Percentiles rank a stretch among this genome's conserved stretches.
phyloP scores from a whole-genome alignment of 2,113 vertebrate genomes.

The Leptobrachium ailaonicum region DNA sequence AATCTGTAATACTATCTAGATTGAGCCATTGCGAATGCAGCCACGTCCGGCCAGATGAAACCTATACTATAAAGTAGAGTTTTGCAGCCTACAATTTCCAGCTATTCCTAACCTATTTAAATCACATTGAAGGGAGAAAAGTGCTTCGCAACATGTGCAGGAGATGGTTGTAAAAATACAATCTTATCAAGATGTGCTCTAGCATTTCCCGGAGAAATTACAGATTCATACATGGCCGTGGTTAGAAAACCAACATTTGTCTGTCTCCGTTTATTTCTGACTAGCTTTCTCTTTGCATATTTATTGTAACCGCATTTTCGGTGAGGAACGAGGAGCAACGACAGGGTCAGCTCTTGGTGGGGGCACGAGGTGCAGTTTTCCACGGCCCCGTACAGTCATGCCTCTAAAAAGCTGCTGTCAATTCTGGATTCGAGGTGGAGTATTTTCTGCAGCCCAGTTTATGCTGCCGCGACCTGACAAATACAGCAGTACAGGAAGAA shows the following conservation, averaged over 20 bases:
- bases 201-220: slow-evolving; percentile 9
- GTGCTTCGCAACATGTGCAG: slow-evolving; percentile 32
- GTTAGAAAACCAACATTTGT: neutral
- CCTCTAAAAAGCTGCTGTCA: no score
- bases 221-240: neutral
- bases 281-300: no score
- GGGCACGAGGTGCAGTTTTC: no score
- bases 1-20: slow-evolving; percentile 22
- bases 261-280: neutral
- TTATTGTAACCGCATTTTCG: no score
- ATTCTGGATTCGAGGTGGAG: no score
- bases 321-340: no score
- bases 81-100: slow-evolving; percentile 39
- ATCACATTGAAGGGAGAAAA: slow-evolving; percentile 19
- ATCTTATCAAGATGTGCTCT: slow-evolving; percentile 24
- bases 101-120: slow-evolving; percentile 28
- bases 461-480: no score
- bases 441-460: no score
- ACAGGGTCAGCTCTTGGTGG: no score
- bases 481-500: no score
- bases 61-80: slow-evolving; percentile 19
- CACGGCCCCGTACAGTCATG: no score
- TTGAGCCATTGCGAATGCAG: slow-evolving; percentile 35
- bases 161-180: slow-evolving; percentile 11
- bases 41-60: slow-evolving; percentile 24